Conservation (phyloP, 2,797 vertebrate genomes). For the Linurgus olivaceus region DNA sequence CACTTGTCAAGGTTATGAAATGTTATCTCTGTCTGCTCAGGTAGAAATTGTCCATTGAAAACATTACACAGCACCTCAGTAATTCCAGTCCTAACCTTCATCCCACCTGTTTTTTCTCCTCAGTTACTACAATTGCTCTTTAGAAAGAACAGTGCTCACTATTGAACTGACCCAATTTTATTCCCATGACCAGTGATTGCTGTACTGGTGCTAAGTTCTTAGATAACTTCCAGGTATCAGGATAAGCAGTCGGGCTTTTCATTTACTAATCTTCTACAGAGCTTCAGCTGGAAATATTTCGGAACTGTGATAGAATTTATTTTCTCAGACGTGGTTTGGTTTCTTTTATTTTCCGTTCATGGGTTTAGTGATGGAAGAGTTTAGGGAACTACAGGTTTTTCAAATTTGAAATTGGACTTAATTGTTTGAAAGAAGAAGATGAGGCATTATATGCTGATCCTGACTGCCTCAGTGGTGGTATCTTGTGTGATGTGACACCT, state of each 20-base stretch:
- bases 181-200: not conserved
- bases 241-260: not conserved
- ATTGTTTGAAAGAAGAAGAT: not conserved
- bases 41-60: not conserved
- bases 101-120: not conserved
- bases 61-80: not conserved
- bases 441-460: not conserved
- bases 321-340: not conserved
- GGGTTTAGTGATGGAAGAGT: not conserved
- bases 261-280: not conserved
- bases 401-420: not conserved
- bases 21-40: not conserved
- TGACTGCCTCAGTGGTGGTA: not conserved
- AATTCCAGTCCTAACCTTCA: not conserved
- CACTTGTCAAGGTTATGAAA: not conserved
- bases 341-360: not conserved
- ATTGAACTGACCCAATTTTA: not conserved
- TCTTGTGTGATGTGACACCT: not conserved
- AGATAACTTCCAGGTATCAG: not conserved
- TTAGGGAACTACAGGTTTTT: not conserved
- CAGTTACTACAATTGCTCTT: not conserved
- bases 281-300: not conserved
- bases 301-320: not conserved
- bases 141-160: not conserved
- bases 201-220: not conserved